These are phyloP conservation scores for Hestina assimilis DNA, from an alignment of 1,140 invertebrate species.

Conservation along the genomic window DNA sequence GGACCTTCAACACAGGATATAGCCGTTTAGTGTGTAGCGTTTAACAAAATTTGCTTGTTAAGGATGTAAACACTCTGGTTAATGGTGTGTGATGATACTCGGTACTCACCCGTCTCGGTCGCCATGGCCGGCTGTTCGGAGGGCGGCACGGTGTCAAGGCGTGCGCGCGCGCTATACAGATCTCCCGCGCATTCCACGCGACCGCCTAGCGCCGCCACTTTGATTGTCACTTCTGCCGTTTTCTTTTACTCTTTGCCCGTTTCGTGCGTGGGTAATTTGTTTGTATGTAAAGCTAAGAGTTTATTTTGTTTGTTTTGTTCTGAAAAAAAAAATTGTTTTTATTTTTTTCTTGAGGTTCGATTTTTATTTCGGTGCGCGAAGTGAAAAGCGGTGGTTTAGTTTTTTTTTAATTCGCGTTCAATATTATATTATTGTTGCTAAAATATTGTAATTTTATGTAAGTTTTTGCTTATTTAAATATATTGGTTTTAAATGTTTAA, in stretches of 20 bases:
- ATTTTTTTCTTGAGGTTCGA: neutral
- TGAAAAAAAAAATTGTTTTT: slow-evolving; percentile 27
- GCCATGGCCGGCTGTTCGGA: slow-evolving; percentile 74
- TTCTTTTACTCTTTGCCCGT: slow-evolving; percentile 18
- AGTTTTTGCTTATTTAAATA: too few relatives aligned
- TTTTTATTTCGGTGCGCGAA: slow-evolving; percentile 4
- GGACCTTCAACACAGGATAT: too few relatives aligned
- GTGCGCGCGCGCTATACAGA: slow-evolving; percentile 62
- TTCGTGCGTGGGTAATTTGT: neutral
- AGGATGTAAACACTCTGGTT: neutral
- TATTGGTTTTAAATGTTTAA: too few relatives aligned
- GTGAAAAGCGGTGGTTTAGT: slow-evolving; percentile 24
- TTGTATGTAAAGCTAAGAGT: slow-evolving; percentile 20
- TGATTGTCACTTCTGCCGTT: slow-evolving; percentile 43
- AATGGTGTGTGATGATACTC: slow-evolving; percentile 30
- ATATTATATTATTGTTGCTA: neutral
- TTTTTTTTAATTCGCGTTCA: neutral
- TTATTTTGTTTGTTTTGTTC: slow-evolving; percentile 32
- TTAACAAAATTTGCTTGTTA: neutral
- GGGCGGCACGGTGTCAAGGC: slow-evolving; percentile 70
- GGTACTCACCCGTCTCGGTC: slow-evolving; percentile 70
- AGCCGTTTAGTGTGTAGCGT: neutral
- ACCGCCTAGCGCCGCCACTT: slow-evolving; percentile 61
- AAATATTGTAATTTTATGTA: neutral
- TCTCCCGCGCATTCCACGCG: slow-evolving; percentile 71